Evolutionary conservation across 2,888 invertebrate species (phyloP), one percentile per base, ranked within the genome.

Genomic region (Noctua janthina): DNA sequence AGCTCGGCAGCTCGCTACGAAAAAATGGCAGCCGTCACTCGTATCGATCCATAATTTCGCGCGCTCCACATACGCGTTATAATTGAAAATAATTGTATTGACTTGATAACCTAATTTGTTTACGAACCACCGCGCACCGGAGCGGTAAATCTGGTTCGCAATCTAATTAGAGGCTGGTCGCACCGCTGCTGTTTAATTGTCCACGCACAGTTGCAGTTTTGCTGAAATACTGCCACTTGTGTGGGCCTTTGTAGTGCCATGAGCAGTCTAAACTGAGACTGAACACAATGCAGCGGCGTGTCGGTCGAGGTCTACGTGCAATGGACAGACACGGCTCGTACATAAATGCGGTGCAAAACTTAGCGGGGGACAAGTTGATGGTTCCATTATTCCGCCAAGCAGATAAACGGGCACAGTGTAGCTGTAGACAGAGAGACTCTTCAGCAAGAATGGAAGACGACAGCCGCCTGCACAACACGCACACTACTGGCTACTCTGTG

Each of bases 71-170:
- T 76, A 73, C 73, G 54, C 75, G 72, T 85, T 81, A 79, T 88
- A 88, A 88, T 85, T 88, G 81, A 82, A 85, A 88, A 85, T 90
- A 88, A 88, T 88, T 87, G 80, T 88, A 88, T 85, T 88, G 86
- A 84, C 85, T 84, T 86, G 82, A 88, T 90, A 86, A 84, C 82
- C 87, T 84, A 83, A 89, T 89, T 87, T 90, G 86, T 86, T 84
- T 86, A 86, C 81, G 79, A 89, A 77, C 86, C 86, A 87, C 71
- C 35, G 35, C 35, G 35, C 35, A 39, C 1, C 81, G 49, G 82
- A 85, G 84, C 89, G 87, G 75, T 90, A 81, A 88, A 90, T 88
- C 84, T 88, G 85, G 87, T 83, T 75, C 87, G 84, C 81, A 76
- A 84, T 88, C 71, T 87, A 87, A 88, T 85, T 83, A 87, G 62